Evolutionary conservation across 2,797 vertebrate species (phyloP).

Genomic region (Hemibagrus guttatus): DNA sequence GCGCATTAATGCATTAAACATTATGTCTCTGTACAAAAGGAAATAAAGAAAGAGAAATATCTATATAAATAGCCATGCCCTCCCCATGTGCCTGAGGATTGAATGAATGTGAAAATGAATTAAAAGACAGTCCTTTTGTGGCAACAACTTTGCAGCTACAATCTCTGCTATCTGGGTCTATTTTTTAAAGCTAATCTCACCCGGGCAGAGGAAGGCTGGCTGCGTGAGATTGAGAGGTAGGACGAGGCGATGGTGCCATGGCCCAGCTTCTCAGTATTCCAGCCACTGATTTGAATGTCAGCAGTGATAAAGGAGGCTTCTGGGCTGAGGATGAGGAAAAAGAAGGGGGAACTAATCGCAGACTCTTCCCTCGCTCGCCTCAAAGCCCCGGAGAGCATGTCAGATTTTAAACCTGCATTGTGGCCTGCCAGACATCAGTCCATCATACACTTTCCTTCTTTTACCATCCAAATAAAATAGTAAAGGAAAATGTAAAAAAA

Average conservation of each 20-base stretch:
- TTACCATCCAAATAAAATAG: background rate
- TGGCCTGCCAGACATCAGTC: slow-evolving; percentile 19
- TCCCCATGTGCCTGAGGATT: slow-evolving; percentile 35
- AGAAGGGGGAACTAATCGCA: slow-evolving; percentile 42
- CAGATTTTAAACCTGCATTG: slow-evolving; percentile 34
- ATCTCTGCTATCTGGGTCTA: slow-evolving; percentile 23
- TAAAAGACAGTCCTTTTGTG: slow-evolving; percentile 29
- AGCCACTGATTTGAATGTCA: slow-evolving; percentile 56
- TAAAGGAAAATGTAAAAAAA: background rate
- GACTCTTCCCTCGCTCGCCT: slow-evolving; percentile 28
- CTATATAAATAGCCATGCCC: background rate
- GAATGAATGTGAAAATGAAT: slow-evolving; percentile 52
- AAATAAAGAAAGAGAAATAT: background rate
- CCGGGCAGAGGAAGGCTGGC: slow-evolving; percentile 16
- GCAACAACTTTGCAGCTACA: slow-evolving; percentile 26
- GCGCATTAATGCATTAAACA: slow-evolving; percentile 55
- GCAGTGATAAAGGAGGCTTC: slow-evolving; percentile 48
- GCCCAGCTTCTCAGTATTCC: slow-evolving; percentile 39
- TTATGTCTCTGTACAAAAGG: slow-evolving; percentile 30
- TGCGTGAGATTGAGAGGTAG: slow-evolving; percentile 27
- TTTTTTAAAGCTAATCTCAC: slow-evolving; percentile 47
- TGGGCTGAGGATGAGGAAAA: background rate
- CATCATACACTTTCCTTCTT: slow-evolving; percentile 1
- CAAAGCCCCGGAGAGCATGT: slow-evolving; percentile 26
- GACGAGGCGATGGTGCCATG: background rate